phyloP scores from a whole-genome alignment of 2,113 vertebrate genomes.

The Meles meles region DNA sequence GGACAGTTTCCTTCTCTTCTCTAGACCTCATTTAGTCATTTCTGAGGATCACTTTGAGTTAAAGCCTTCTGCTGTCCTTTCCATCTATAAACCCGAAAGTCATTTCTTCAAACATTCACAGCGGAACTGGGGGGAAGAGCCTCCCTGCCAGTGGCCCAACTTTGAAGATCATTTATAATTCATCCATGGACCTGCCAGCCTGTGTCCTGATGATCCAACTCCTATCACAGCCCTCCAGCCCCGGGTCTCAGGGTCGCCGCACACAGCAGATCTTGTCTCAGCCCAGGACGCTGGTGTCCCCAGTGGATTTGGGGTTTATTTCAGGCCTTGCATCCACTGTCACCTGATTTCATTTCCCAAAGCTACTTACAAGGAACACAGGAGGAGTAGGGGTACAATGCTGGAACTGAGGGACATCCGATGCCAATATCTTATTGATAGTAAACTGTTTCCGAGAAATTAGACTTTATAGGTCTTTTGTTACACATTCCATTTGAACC shows the following conservation, averaged over 20 bases:
- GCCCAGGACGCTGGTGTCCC: too few species aligned
- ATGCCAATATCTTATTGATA: background rate
- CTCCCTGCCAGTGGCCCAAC: background rate
- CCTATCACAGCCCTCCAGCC: background rate
- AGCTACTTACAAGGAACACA: background rate
- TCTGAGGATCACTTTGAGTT: background rate
- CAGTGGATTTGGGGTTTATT: too few species aligned
- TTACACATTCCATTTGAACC: background rate
- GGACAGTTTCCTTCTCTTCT: background rate
- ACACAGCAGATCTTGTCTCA: accelerated
- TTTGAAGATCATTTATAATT: background rate
- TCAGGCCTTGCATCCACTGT: background rate
- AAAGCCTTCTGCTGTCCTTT: background rate
- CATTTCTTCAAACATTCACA: background rate
- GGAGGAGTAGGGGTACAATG: background rate
- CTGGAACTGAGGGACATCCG: background rate
- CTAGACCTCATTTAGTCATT: background rate
- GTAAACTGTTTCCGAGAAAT: background rate
- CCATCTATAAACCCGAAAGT: too few species aligned
- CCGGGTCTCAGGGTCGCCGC: too few species aligned
- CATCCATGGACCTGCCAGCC: background rate
- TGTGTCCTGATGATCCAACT: too few species aligned
- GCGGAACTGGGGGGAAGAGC: background rate
- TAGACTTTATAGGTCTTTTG: background rate
- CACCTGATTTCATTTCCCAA: background rate